phyloP scores from a whole-genome alignment of 2,888 invertebrate genomes.

The Malthinus seriepunctatus region DNA sequence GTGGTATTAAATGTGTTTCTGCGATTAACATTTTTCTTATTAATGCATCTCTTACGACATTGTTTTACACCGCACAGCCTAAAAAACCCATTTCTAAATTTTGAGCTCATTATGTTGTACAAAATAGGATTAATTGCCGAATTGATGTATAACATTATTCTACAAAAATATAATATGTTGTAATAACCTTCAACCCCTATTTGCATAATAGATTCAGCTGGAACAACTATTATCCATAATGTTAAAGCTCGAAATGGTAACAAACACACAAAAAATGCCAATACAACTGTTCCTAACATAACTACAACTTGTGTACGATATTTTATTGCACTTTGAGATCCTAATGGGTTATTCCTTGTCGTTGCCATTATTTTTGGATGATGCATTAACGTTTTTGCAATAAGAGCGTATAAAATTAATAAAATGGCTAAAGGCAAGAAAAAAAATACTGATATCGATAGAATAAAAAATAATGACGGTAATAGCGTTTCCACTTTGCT shows the following conservation, averaged over 20 bases:
- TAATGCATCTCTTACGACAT: constrained; percentile 51
- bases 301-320: constrained; percentile 82
- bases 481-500: constrained; percentile 79
- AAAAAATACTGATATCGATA: constrained; percentile 82
- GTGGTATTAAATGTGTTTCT: constrained; percentile 70
- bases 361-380: constrained; percentile 71
- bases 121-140: constrained; percentile 90
- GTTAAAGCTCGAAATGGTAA: constrained; percentile 88
- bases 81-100: constrained; percentile 82
- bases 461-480: constrained; percentile 79
- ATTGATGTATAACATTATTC: constrained; percentile 87
- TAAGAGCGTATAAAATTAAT: constrained; percentile 80
- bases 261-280: constrained; percentile 89
- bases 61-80: constrained; percentile 61
- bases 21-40: constrained; percentile 59
- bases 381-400: constrained; percentile 83
- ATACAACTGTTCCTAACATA: constrained; percentile 87
- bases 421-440: constrained; percentile 80
- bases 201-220: constrained; percentile 62
- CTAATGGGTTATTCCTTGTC: constrained; percentile 57
- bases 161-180: constrained; percentile 80
- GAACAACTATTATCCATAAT: constrained; percentile 82
- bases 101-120: constrained; percentile 90
- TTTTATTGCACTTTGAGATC: constrained; percentile 63
- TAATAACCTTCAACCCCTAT: constrained; percentile 82